Evolutionary conservation across 2,797 vertebrate genomes (phyloP), one percentile per base, ranked within the genome.

Genomic region (Lagorchestes hirsutus): DNA sequence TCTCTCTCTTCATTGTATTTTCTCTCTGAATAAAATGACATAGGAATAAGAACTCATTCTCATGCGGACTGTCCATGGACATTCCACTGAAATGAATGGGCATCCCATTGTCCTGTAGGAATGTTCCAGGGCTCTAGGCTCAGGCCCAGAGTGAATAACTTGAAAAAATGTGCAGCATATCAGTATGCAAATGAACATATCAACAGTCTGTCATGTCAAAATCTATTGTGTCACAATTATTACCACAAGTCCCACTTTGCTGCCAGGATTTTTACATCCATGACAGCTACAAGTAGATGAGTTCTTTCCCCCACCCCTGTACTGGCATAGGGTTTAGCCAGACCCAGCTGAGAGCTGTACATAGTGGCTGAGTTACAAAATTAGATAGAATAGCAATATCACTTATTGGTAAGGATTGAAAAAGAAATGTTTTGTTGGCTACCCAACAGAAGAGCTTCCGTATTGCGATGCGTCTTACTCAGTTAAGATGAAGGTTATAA

Each of bases 191-290:
- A 97, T 95, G 96, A 95, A 82, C 96, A 94, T n/a, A 90, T 91
- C 97, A 94, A 46, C 93, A 92, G 96, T 91, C 97, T 96, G 91
- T 94, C 97, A 95, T 96, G 97, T 98, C 97, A 96, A 92, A 94
- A 93, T 90, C 91, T 27, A 91, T 96, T 52, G 94, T 97, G 97
- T 96, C 97, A 97, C 96, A 52, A 82, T 95, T 94, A 97, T 94
- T 92, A 93, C 95, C 82, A 40, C 90, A 90, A 96, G 95, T 94
- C 97, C 97, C 93, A 82, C 95, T 97, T 92, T 94, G 96, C 96
- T 97, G 97, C 97, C 97, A 93, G 95, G 95, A 91, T 34, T 91
- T 93, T 97, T 90, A 93, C 91, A 92, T 92, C 92, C 82, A 0
- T 93, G 97, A 97, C 97, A 97, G 96, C 95, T 87, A 93, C 82